These are phyloP conservation scores for Dicentrarchus labrax DNA, from an alignment of 2,113 vertebrate genomes.

Conservation along the genomic window DNA sequence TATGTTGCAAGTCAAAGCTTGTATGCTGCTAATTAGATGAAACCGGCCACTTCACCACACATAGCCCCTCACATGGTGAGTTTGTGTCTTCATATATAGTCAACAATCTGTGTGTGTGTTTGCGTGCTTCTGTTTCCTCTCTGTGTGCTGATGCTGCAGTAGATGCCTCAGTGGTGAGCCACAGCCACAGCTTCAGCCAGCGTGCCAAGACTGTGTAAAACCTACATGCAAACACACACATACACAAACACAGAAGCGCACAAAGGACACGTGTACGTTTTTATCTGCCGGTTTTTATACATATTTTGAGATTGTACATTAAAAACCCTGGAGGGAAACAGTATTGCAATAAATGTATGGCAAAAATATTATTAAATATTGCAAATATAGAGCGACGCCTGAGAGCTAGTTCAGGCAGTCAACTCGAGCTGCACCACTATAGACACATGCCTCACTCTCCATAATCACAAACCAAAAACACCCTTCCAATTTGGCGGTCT, in stretches of 20 bases:
- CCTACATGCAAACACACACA: constrained; percentile 2
- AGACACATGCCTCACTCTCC: too few species aligned
- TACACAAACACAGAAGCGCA: constrained; percentile 3
- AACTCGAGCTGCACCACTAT: too few species aligned
- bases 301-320: background rate
- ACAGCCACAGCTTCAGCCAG: constrained; percentile 13
- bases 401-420: too few species aligned
- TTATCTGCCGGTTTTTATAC: background rate
- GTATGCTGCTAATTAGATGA: background rate
- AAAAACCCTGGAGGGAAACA: background rate
- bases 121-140: background rate
- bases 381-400: too few species aligned
- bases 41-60: background rate
- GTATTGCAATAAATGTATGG: background rate
- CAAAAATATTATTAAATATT: background rate
- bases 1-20: background rate
- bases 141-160: constrained; percentile 64
- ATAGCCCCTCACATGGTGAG: background rate
- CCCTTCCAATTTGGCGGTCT: too few species aligned
- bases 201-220: constrained; percentile 10
- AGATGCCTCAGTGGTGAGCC: constrained; percentile 62
- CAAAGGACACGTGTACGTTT: background rate
- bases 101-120: background rate
- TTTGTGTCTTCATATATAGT: background rate
- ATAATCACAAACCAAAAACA: too few species aligned